These are phyloP conservation scores for Propithecus perrieri DNA, from an alignment of 2,797 vertebrate species.

Conservation along the genomic window DNA sequence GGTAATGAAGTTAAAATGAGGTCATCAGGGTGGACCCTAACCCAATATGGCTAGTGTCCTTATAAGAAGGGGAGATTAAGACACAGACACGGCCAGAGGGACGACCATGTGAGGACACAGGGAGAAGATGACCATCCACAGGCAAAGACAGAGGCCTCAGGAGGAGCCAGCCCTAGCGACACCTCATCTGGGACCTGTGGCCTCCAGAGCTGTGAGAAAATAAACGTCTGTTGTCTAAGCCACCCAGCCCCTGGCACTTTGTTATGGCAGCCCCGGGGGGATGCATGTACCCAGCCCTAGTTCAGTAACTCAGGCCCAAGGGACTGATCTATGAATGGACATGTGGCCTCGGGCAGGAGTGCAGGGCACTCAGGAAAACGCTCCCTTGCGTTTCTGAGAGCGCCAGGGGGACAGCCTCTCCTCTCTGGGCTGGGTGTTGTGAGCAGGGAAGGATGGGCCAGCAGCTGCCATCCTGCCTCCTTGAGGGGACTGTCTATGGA, in stretches of 20 bases:
- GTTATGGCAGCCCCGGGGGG: neutral
- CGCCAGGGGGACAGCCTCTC: neutral
- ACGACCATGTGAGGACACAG: neutral
- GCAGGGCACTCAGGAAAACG: neutral
- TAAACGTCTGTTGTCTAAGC: neutral
- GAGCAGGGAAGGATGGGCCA: neutral
- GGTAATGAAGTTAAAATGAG: neutral
- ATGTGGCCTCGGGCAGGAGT: neutral
- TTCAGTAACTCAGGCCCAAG: neutral
- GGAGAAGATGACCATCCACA: fast-evolving
- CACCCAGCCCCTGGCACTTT: no score
- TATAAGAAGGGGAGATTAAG: neutral
- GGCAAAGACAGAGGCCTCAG: neutral
- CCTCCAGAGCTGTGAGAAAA: neutral
- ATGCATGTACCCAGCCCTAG: fast-evolving
- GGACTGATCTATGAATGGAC: neutral
- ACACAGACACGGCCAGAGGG: neutral
- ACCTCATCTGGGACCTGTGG: neutral
- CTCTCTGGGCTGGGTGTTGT: no score
- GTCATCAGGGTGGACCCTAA: neutral
- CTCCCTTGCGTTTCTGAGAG: neutral
- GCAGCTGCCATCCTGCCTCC: neutral
- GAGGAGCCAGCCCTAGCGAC: neutral
- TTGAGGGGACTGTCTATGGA: fast-evolving
- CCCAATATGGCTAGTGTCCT: no score